Conservation (phyloP, 2,113 vertebrate species). For the Dolichallabes microphthalmus region DNA sequence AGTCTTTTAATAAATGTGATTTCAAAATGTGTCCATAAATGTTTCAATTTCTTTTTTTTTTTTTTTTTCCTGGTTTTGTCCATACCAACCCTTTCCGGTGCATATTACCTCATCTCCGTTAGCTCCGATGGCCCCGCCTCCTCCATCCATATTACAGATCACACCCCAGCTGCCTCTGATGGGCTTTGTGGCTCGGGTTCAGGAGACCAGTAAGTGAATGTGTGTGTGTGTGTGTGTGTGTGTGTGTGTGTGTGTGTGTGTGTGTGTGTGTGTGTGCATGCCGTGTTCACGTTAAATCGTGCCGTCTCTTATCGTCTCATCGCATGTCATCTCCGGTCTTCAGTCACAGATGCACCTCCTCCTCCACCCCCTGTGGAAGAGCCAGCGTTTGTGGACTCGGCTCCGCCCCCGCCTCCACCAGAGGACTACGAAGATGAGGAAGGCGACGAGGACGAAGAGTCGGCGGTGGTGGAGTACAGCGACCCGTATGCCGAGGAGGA, state of each 20-base stretch:
- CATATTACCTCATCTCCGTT: slow-evolving; percentile 61
- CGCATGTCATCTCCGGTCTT: not conserved
- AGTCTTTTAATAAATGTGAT: not conserved
- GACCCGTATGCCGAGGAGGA: slow-evolving; percentile 98
- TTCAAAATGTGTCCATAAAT: not conserved
- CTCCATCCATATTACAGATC: slow-evolving; percentile 97
- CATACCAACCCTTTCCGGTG: not conserved
- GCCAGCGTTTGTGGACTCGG: slow-evolving; percentile 82
- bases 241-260: no score
- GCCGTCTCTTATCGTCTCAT: not conserved
- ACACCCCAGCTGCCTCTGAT: slow-evolving; percentile 99
- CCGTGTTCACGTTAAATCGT: not conserved
- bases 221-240: not conserved
- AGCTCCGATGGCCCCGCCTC: slow-evolving; percentile 92
- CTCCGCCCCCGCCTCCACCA: slow-evolving; percentile 88
- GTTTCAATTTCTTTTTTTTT: not conserved
- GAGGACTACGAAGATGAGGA: slow-evolving; percentile 95
- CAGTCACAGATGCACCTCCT: slow-evolving; percentile 53
- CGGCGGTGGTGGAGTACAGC: slow-evolving; percentile 97
- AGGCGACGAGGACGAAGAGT: slow-evolving; percentile 88
- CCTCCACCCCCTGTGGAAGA: slow-evolving; percentile 58
- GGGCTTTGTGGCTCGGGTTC: slow-evolving; percentile 99
- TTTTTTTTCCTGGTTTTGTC: not conserved
- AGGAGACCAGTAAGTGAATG: slow-evolving; percentile 95
- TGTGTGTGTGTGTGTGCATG: not conserved